Percentiles rank a stretch among this genome's conserved stretches.
Evolutionary conservation across 2,113 vertebrate genomes (phyloP).

Genomic region (Psammodynastes pulverulentus): DNA sequence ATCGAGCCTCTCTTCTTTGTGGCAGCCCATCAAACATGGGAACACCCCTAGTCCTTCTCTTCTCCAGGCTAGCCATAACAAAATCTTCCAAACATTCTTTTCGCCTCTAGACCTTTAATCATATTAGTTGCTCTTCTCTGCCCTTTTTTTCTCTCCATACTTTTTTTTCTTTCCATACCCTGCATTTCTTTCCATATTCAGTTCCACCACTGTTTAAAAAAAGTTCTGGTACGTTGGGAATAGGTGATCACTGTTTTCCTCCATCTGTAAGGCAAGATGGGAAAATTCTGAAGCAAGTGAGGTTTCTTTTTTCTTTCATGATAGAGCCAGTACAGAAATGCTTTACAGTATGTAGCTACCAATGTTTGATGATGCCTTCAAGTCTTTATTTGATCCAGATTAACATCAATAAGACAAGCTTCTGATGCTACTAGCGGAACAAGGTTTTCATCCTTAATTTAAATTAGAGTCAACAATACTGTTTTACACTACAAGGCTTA

Average conservation of each 20-base stretch:
- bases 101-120: neutral
- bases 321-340: neutral
- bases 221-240: neutral
- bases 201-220: neutral
- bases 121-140: neutral
- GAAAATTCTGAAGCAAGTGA: neutral
- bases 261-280: neutral
- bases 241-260: neutral
- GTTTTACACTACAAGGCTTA: neutral
- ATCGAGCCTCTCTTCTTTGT: neutral
- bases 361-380: neutral
- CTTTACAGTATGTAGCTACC: neutral
- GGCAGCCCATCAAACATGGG: neutral
- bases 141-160: neutral
- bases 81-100: neutral
- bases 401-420: neutral
- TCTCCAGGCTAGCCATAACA: neutral
- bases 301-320: neutral
- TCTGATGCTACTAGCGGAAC: neutral
- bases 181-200: neutral
- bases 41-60: neutral
- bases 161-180: neutral
- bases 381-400: constrained; percentile 1
- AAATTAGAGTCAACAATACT: neutral
- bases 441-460: neutral